A percentile compares a stretch with the other conserved stretches of the same genome.
These are phyloP conservation scores for Calypte anna DNA, from an alignment of 2,113 vertebrate species.

Conservation along the genomic window DNA sequence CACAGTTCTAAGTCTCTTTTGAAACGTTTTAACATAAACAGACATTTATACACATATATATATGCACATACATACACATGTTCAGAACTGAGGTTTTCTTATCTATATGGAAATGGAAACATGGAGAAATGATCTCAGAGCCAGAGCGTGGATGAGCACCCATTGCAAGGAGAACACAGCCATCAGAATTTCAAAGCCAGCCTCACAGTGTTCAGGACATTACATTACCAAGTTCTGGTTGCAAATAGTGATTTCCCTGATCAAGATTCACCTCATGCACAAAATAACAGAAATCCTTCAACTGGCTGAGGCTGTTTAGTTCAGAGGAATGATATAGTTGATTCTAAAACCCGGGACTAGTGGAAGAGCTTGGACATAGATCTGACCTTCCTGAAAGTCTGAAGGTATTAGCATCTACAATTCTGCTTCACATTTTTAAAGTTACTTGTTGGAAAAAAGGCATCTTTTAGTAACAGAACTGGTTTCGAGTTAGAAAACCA, in stretches of 20 bases:
- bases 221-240: not conserved
- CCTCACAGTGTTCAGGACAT: not conserved
- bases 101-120: conserved; percentile 30
- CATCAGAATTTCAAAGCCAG: not conserved
- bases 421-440: not conserved
- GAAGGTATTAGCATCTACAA: not conserved
- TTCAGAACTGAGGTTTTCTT: not conserved
- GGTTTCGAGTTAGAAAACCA: not conserved
- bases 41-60: not conserved
- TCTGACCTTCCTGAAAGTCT: not conserved
- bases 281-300: not conserved
- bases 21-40: not conserved
- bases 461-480: not conserved
- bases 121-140: not conserved
- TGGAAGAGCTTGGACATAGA: not conserved
- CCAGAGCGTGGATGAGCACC: not conserved
- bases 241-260: not conserved
- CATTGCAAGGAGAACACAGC: not conserved
- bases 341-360: not conserved
- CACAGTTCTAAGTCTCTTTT: not conserved
- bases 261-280: not conserved
- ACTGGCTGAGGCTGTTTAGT: not conserved
- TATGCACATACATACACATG: not conserved
- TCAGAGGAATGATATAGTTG: not conserved
- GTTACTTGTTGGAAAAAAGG: not conserved